Base-by-base conservation (phyloP, 1,140 invertebrate genomes). In the Branchinecta lynchi region DNA sequence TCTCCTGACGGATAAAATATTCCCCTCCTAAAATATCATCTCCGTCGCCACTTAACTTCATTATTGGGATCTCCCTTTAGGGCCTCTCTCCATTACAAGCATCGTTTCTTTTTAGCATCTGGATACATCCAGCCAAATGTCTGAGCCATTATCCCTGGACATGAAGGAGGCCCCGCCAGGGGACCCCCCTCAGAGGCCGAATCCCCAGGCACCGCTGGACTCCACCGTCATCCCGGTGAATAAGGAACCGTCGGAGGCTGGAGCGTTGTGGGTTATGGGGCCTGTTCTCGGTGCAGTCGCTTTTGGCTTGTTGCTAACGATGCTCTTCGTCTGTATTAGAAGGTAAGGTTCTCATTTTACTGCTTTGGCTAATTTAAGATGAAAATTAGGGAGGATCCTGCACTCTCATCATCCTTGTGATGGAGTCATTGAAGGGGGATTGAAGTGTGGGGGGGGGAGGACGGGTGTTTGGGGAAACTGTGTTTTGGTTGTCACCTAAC, bases 61-160 rank as follows among this genome's bases (percentile, higher is more conserved):
- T 32, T 32, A 32, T 32, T 32, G 32, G 32, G 32, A 32, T 32
- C 32, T 32, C 32, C 32, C 32, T 32, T 32, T 32, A 32, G 32
- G 32, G 32, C 32, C 32, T 32, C 32, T 32, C 32, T 32, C 32
- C 32, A 32, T 32, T 32, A 32, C 32, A 32, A 32, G 32, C 32
- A 5, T 32, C 32, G 32, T 71, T 71, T 66, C 70, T 43, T 76
- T 77, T 60, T 77, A 84, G 83, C 90, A 93, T 82, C 79, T 96
- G 15, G 96, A 93, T 77, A 96, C 93, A 0, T 96, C 92, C 65
- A 96, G 92, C 77, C 92, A 91, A 15, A 96, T 93, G 78, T 96
- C 91, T 0, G 92, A 91, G 78, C 88, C 85, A 74, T 82, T 93
- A 45, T 89, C 90, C 8, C 79, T 93, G 73, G 90, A 92, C 76